Evolutionary conservation across 2,888 invertebrate genomes (phyloP).

Genomic region (Augochlorella aurata): DNA sequence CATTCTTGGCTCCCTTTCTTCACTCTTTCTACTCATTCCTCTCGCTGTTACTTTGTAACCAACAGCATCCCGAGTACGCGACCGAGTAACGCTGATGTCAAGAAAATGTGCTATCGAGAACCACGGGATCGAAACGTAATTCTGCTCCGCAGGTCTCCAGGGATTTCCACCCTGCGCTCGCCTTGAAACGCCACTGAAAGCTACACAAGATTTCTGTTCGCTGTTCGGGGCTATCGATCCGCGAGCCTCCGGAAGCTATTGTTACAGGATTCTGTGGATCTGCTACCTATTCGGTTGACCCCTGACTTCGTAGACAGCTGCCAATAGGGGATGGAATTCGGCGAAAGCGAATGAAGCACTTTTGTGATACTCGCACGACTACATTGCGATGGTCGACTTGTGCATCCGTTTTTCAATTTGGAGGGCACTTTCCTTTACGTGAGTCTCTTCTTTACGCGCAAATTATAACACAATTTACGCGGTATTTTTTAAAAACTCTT

Average conservation of each 20-base stretch:
- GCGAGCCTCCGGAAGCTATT: neutral
- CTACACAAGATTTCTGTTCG: slow-evolving; percentile 18
- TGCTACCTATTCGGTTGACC: neutral
- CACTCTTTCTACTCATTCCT: neutral
- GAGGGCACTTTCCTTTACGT: too few species aligned
- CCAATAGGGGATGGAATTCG: too few species aligned
- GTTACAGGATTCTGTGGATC: neutral
- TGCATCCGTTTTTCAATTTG: too few species aligned
- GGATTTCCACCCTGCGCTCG: slow-evolving; percentile 15
- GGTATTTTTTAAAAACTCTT: too few species aligned
- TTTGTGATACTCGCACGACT: too few species aligned
- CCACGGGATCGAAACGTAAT: slow-evolving; percentile 56
- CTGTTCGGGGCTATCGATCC: slow-evolving; percentile 8
- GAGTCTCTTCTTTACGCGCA: too few species aligned
- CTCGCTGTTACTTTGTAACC: slow-evolving; percentile 26
- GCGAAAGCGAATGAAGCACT: too few species aligned
- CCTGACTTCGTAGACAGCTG: too few species aligned
- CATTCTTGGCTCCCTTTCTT: neutral
- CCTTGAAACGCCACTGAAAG: slow-evolving; percentile 10
- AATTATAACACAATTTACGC: too few species aligned
- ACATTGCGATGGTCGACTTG: too few species aligned
- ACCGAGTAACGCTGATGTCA: slow-evolving; percentile 41
- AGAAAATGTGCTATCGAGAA: slow-evolving; percentile 51
- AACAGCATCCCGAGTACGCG: slow-evolving; percentile 24
- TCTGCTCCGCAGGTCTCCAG: slow-evolving; percentile 39